Evolutionary conservation across 2,113 vertebrate species (phyloP).

Genomic region (Callithrix jacchus): DNA sequence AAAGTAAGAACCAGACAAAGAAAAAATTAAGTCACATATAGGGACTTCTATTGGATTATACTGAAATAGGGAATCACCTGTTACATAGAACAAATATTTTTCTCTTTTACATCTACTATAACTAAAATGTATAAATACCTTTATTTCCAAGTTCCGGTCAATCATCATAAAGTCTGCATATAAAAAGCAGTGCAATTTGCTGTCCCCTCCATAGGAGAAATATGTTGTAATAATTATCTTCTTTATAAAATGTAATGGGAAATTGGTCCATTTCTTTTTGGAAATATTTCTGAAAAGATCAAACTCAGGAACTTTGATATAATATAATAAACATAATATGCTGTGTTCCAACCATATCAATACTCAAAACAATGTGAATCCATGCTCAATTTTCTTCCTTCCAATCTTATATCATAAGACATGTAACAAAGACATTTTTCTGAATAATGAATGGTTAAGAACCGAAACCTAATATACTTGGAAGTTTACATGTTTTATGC

Average conservation of each 20-base stretch:
- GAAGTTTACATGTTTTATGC: conserved; percentile 9
- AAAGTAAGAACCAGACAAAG: neutral
- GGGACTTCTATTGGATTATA: neutral
- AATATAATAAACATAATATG: neutral
- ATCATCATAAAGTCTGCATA: neutral
- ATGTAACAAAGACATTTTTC: neutral
- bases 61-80: neutral
- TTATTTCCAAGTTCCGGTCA: conserved; percentile 33
- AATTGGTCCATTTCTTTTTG: conserved; percentile 21
- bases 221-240: conserved; percentile 12
- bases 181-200: neutral
- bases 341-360: neutral
- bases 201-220: neutral
- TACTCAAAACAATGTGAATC: neutral
- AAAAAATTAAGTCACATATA: neutral
- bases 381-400: neutral
- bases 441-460: conserved; percentile 31
- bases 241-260: neutral
- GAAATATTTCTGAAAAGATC: conserved; percentile 19
- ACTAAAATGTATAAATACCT: neutral
- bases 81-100: neutral
- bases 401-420: neutral
- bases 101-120: neutral
- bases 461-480: neutral
- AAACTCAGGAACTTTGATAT: neutral